phyloP scores from a whole-genome alignment of 1,140 invertebrate genomes.

The Drosophila tsacasi region DNA sequence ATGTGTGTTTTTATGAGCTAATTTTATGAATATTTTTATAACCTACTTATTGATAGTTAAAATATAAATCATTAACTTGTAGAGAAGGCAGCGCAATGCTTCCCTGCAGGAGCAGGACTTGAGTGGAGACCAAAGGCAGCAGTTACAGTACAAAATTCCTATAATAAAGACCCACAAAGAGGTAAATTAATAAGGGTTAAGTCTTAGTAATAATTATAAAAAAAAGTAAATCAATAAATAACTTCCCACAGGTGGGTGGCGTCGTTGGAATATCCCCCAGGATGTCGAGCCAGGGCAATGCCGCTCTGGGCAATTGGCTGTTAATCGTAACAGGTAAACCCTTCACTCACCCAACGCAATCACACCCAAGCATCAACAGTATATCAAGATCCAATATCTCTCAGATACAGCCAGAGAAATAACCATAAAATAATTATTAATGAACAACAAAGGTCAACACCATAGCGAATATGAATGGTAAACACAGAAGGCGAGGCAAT shows the following conservation, averaged over 20 bases:
- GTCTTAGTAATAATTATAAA: neutral
- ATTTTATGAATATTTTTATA: neutral
- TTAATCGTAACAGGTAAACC: constrained; percentile 69
- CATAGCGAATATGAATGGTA: constrained; percentile 30
- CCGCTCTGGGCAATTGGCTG: constrained; percentile 54
- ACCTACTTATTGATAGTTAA: neutral
- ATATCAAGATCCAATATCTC: constrained; percentile 5
- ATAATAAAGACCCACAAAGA: constrained; percentile 1
- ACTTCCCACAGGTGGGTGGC: constrained; percentile 5
- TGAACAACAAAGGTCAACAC: constrained; percentile 22
- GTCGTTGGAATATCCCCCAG: constrained; percentile 26
- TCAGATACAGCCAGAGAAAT: constrained; percentile 7
- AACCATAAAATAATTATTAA: constrained; percentile 22
- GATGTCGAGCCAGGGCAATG: constrained; percentile 58
- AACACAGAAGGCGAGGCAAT: constrained; percentile 26
- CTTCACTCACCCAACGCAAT: constrained; percentile 18
- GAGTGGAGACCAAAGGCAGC: constrained; percentile 4
- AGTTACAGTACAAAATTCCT: neutral
- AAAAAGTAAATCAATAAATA: neutral
- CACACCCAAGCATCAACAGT: neutral
- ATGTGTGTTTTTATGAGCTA: neutral
- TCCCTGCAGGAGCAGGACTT: constrained; percentile 20
- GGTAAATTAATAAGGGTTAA: neutral
- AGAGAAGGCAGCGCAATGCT: constrained; percentile 43
- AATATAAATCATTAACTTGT: constrained; percentile 4